These are phyloP conservation scores for Amblyraja radiata DNA, from an alignment of 2,797 vertebrate genomes.

Conservation along the genomic window DNA sequence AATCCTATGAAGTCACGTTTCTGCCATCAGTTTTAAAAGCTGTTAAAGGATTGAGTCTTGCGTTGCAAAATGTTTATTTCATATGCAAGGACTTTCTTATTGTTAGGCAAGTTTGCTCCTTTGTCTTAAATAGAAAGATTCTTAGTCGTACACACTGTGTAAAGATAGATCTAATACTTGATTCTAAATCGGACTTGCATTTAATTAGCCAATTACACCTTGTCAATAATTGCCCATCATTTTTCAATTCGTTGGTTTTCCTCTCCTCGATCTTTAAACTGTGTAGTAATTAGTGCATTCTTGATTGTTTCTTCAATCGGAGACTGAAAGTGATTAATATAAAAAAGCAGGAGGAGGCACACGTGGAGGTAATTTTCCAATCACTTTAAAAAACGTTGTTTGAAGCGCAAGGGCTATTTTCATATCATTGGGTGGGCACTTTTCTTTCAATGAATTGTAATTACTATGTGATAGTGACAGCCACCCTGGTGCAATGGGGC, in stretches of 20 bases:
- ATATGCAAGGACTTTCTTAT: neutral
- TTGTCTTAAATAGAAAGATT: neutral
- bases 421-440: neutral
- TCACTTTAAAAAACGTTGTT: neutral
- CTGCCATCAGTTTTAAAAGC: neutral
- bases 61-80: neutral
- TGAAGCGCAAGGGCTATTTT: neutral
- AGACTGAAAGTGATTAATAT: neutral
- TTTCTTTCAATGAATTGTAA: neutral
- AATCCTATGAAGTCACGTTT: neutral
- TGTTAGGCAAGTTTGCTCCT: neutral
- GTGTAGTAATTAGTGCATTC: neutral
- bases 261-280: neutral
- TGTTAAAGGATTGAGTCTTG: neutral
- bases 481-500: no score
- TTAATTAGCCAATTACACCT: neutral
- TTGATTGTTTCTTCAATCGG: neutral
- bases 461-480: neutral
- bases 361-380: neutral
- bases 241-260: constrained; percentile 10
- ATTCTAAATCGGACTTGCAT: neutral
- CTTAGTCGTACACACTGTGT: neutral
- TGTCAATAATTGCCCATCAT: neutral
- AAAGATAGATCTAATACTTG: neutral
- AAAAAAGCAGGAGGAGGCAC: neutral